phyloP scores from a whole-genome alignment of 2,888 invertebrate species.

The Rapana venosa region DNA sequence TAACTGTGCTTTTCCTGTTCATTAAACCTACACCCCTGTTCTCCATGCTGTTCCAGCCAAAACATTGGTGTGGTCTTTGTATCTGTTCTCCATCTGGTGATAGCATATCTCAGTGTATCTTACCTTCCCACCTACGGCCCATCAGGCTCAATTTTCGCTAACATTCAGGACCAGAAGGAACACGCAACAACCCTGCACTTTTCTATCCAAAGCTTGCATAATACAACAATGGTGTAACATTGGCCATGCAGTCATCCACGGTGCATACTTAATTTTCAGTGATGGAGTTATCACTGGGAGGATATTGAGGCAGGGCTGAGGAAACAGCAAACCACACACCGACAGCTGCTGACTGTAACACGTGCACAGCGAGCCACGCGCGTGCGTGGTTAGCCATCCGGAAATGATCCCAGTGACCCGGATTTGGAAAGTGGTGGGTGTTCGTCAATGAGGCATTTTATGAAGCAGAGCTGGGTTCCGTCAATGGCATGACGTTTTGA shows the following conservation, averaged over 20 bases:
- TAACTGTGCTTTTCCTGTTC: too few species aligned
- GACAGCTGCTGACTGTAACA: conserved; percentile 21
- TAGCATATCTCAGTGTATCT: background rate
- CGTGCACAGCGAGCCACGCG: background rate
- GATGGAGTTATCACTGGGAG: background rate
- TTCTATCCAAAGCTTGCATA: background rate
- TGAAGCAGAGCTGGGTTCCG: too few species aligned
- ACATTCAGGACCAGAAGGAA: background rate
- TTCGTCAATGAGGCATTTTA: background rate
- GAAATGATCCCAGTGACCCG: conserved; percentile 16
- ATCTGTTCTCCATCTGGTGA: background rate
- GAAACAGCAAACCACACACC: conserved; percentile 21
- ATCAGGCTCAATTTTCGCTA: background rate
- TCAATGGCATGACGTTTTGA: too few species aligned
- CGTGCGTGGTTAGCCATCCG: conserved; percentile 22
- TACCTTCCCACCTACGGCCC: background rate
- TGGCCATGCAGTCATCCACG: background rate
- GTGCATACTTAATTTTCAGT: background rate
- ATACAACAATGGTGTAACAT: background rate
- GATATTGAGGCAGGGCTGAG: background rate
- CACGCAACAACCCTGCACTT: background rate
- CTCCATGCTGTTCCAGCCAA: too few species aligned
- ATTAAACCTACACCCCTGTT: too few species aligned
- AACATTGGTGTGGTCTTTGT: background rate
- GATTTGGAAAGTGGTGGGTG: conserved; percentile 6